Evolutionary conservation across 2,888 invertebrate species (phyloP).

Genomic region (Caenorhabditis becei): DNA sequence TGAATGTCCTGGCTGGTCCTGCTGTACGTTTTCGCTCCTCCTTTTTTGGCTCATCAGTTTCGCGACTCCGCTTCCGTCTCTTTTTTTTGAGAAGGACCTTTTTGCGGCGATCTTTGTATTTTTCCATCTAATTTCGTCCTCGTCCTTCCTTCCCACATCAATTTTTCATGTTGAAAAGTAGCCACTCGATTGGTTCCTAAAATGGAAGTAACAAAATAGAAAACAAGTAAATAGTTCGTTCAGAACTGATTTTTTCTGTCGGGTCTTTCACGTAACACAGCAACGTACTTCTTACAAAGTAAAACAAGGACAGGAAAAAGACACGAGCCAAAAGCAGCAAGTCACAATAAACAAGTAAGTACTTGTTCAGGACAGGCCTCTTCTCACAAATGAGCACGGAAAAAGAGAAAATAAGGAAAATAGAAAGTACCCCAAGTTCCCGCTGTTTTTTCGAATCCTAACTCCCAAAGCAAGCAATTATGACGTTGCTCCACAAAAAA

Average conservation of each 20-base stretch:
- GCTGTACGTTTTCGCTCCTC: conserved; percentile 6
- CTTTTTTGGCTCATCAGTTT: neutral
- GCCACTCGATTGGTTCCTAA: neutral
- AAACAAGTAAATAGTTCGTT: neutral
- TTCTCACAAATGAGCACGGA: neutral
- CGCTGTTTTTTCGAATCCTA: neutral
- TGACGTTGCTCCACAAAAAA: conserved; percentile 24
- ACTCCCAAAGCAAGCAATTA: conserved; percentile 19
- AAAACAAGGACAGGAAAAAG: neutral
- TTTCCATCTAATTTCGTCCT: neutral
- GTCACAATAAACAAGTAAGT: conserved; percentile 26
- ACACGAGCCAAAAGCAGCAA: neutral
- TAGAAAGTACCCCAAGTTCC: conserved; percentile 4
- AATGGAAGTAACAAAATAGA: neutral
- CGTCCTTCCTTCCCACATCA: neutral
- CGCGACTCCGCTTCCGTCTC: neutral
- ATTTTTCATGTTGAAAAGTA: conserved; percentile 8
- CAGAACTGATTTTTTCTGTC: too few relatives aligned
- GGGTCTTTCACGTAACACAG: too few relatives aligned
- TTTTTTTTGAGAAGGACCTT: neutral
- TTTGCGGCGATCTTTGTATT: conserved; percentile 9
- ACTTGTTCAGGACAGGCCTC: conserved; percentile 1
- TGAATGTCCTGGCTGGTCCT: conserved; percentile 16
- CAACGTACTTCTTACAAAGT: too few relatives aligned
- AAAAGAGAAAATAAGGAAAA: neutral